These are phyloP conservation scores for Neolamprologus cancellatus DNA, from an alignment of 2,113 vertebrate genomes.

Conservation along the genomic window DNA sequence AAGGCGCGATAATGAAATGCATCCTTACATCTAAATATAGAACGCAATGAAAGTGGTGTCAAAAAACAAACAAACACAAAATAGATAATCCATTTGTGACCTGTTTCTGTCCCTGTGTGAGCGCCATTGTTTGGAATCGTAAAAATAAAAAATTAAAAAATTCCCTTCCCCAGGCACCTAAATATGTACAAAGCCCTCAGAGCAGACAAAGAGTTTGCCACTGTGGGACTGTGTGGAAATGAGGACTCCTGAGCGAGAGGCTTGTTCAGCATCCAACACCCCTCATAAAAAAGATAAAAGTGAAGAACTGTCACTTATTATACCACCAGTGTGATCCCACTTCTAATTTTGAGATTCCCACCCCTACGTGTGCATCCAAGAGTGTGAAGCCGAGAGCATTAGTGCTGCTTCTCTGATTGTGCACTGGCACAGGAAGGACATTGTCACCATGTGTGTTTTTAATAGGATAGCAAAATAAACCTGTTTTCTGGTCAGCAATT, in stretches of 20 bases:
- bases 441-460: conserved; percentile 49
- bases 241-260: conserved; percentile 33
- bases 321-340: conserved; percentile 27
- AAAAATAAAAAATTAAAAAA: conserved; percentile 14
- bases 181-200: conserved; percentile 61
- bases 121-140: conserved; percentile 52
- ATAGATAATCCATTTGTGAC: conserved; percentile 67
- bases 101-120: conserved; percentile 65
- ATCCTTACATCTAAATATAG: conserved; percentile 48
- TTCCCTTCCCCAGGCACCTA: conserved; percentile 25
- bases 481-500: conserved; percentile 60
- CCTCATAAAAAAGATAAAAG: neutral
- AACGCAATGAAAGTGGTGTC: conserved; percentile 47
- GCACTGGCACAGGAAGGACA: conserved; percentile 6
- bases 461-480: conserved; percentile 56
- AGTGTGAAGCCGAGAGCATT: conserved; percentile 33
- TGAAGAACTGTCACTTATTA: conserved; percentile 27
- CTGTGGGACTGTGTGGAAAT: conserved; percentile 43
- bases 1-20: conserved; percentile 37
- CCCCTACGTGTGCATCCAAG: conserved; percentile 8
- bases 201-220: conserved; percentile 46
- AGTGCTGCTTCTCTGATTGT: conserved; percentile 47
- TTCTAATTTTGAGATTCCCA: conserved; percentile 52
- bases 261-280: conserved; percentile 30
- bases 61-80: conserved; percentile 45